Evolutionary conservation across 2,888 invertebrate species (phyloP), one percentile per base, ranked within the genome.

Genomic region (Phaonia tiefii): DNA sequence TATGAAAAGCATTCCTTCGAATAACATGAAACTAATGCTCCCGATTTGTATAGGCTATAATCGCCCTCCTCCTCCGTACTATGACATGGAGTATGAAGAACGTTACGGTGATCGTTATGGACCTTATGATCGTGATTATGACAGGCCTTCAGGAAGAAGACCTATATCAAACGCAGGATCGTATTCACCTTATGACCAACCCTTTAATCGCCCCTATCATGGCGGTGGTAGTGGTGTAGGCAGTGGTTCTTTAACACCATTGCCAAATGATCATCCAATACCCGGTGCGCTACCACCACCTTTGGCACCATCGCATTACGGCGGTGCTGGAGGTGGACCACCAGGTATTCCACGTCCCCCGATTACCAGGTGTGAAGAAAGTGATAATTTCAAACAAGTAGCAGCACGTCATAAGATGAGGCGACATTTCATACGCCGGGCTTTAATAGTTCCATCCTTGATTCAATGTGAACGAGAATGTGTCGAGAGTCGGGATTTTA

Each of bases 391-490:
- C 88, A 95, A 95, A 89, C 96, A 96, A 92, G 94, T 96, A 26
- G 96, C 96, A 26, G 92, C 93, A 17, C 92, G 95, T 79, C 95
- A 96, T 85, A 93, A 96, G 77, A 95, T 96, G 91, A 93, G 96
- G 71, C 93, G 95, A 79, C 94, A 95, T 86, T 97, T 94, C 88
- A 94, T 97, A 2, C 92, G 96, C 44, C 92, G 95, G 72, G 94
- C 94, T 83, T 93, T 95, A 22, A 94, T 94, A 7, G 95, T 95
- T 1, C 94, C 95, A 37, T 94, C 95, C 0, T 90, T 97, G 86
- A 93, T 94, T 0, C 95, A 96, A 82, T 97, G 97, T 89, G 96
- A 97, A 90, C 92, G 95, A 79, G 96, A 96, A 88, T 97, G 97
- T 89, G 93, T 94, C 51, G 96, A 96, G 86, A 94, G 94, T 37